A percentile compares a stretch with the other conserved stretches of the same genome.
phyloP scores from a whole-genome alignment of 1,140 invertebrate genomes.

The Ips typographus region DNA sequence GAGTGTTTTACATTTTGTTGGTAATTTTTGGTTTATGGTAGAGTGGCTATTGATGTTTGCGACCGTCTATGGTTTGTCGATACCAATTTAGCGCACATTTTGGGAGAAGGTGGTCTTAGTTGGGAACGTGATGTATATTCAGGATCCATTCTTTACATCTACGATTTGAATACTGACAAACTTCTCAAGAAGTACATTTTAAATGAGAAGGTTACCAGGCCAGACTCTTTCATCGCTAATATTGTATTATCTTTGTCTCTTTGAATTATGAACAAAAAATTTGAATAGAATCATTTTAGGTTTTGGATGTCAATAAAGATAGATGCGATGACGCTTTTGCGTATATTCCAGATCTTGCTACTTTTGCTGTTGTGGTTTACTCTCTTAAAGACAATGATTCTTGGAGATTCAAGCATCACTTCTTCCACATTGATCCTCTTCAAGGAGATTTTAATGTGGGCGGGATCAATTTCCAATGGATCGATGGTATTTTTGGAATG shows the following conservation, averaged over 20 bases:
- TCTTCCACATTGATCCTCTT: constrained; percentile 78
- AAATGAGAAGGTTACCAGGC: constrained; percentile 64
- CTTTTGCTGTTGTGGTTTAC: constrained; percentile 74
- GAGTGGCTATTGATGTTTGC: constrained; percentile 66
- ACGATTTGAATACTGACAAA: constrained; percentile 72
- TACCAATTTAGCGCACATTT: constrained; percentile 63
- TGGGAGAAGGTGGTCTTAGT: constrained; percentile 36
- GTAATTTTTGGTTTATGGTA: constrained; percentile 14
- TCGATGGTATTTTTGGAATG: constrained; percentile 71
- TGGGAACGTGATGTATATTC: constrained; percentile 58
- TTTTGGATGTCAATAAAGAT: constrained; percentile 66
- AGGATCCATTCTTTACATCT: constrained; percentile 65
- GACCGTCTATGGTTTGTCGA: constrained; percentile 74
- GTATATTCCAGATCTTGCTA: constrained; percentile 73
- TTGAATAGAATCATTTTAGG: constrained; percentile 37
- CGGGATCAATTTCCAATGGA: constrained; percentile 76
- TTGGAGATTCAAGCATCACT: constrained; percentile 76
- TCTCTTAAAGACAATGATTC: constrained; percentile 70
- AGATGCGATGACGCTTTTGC: constrained; percentile 72
- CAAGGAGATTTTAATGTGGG: constrained; percentile 70
- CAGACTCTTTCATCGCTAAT: constrained; percentile 73
- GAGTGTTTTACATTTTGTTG: too few relatives aligned
- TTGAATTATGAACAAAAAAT: too few relatives aligned
- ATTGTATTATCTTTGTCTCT: constrained; percentile 38
- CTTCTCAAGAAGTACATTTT: constrained; percentile 65